Evolutionary conservation across 2,888 invertebrate genomes (phyloP).

Genomic region (Neoascia interrupta): DNA sequence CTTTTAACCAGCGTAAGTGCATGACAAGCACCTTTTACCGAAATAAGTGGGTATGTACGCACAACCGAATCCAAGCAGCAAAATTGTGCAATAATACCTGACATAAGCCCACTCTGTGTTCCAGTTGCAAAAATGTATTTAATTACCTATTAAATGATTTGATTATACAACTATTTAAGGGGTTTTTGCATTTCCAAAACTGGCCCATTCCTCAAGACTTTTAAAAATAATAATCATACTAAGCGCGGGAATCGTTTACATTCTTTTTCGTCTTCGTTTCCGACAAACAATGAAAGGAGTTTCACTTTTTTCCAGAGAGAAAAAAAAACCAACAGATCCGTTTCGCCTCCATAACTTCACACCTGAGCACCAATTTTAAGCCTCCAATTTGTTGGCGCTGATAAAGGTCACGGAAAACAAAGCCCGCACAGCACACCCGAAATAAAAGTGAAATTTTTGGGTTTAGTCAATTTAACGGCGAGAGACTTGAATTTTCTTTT

Average conservation of each 20-base stretch:
- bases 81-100: background rate
- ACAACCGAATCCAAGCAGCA: background rate
- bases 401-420: slow-evolving; percentile 52
- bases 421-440: background rate
- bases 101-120: background rate
- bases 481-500: too few species aligned
- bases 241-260: background rate
- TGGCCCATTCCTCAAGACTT: background rate
- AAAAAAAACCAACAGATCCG: slow-evolving; percentile 19
- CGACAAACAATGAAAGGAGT: slow-evolving; percentile 45
- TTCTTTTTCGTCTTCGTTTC: background rate
- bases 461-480: too few species aligned
- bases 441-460: slow-evolving; percentile 57
- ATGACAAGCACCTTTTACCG: background rate
- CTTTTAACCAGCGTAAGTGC: too few species aligned
- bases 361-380: slow-evolving; percentile 35
- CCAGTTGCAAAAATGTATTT: slow-evolving; percentile 3
- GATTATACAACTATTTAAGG: background rate
- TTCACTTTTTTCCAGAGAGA: slow-evolving; percentile 52
- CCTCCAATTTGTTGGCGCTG: background rate
- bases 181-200: slow-evolving; percentile 6
- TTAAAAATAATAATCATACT: slow-evolving; percentile 10
- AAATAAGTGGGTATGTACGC: too few species aligned
- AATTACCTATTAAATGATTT: background rate
- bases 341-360: slow-evolving; percentile 37